Evolutionary conservation across 2,113 vertebrate genomes (phyloP).

Genomic region (Heptranchias perlo): DNA sequence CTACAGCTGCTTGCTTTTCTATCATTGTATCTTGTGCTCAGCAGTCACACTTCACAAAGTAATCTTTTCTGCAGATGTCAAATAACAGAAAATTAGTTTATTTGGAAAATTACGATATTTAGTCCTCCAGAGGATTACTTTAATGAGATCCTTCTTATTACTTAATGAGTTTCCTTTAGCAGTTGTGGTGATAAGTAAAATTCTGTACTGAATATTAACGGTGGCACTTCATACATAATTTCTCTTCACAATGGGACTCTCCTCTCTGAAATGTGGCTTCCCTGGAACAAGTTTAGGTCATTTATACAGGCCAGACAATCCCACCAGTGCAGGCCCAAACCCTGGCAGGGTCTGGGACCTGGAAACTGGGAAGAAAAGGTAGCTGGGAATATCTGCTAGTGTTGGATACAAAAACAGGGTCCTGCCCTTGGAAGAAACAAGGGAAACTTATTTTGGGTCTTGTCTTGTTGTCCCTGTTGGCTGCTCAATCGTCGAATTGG

Average conservation of each 20-base stretch:
- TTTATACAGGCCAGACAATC: background rate
- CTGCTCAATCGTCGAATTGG: background rate
- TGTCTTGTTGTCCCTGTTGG: background rate
- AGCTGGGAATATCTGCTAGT: background rate
- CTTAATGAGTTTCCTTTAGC: background rate
- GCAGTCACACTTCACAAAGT: background rate
- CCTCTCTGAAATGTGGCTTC: background rate
- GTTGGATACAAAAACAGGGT: too few relatives aligned
- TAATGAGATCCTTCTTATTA: background rate
- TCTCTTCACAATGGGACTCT: background rate
- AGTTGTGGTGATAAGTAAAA: too few relatives aligned
- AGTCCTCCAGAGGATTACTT: background rate
- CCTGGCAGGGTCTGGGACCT: background rate
- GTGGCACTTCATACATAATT: background rate
- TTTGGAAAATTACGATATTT: background rate
- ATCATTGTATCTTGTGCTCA: too few relatives aligned
- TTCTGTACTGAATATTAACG: too few relatives aligned
- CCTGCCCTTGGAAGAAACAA: too few relatives aligned
- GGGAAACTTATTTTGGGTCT: background rate
- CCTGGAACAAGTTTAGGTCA: background rate
- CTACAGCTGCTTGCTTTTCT: background rate
- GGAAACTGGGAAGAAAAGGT: background rate
- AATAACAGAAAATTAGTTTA: background rate
- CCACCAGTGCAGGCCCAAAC: background rate
- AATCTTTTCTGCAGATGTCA: background rate